Evolutionary conservation across 2,113 vertebrate genomes (phyloP).

Genomic region (Acrocephalus kingi): DNA sequence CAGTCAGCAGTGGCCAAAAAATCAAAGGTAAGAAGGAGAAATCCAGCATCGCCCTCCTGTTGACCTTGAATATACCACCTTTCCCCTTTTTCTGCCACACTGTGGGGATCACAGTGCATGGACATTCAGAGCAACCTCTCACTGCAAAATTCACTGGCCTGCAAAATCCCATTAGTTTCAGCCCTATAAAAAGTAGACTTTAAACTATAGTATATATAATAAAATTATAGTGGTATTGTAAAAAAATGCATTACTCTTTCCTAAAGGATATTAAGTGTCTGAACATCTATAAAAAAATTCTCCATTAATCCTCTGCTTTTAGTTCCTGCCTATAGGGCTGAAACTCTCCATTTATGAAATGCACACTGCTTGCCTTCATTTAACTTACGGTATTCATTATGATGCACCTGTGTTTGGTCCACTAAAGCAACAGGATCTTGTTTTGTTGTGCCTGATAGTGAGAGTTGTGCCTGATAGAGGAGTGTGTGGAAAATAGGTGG

Average conservation of each 20-base stretch:
- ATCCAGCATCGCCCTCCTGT: neutral
- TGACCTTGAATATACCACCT: neutral
- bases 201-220: conserved; percentile 1
- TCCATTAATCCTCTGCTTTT: neutral
- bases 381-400: neutral
- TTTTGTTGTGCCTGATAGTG: neutral
- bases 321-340: neutral
- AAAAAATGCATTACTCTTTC: conserved; percentile 24
- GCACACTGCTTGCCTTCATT: neutral
- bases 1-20: neutral
- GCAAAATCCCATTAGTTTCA: neutral
- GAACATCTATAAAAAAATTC: neutral
- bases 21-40: neutral
- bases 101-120: neutral
- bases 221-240: conserved; percentile 36
- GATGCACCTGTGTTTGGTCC: neutral
- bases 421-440: neutral
- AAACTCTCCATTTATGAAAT: neutral
- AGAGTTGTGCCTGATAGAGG: neutral
- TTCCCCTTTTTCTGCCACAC: neutral
- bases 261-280: conserved; percentile 8
- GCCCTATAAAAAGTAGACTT: neutral
- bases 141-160: neutral
- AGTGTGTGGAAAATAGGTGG: neutral
- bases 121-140: neutral